Conservation (phyloP, 2,113 vertebrate genomes). For the Scomber colias region DNA sequence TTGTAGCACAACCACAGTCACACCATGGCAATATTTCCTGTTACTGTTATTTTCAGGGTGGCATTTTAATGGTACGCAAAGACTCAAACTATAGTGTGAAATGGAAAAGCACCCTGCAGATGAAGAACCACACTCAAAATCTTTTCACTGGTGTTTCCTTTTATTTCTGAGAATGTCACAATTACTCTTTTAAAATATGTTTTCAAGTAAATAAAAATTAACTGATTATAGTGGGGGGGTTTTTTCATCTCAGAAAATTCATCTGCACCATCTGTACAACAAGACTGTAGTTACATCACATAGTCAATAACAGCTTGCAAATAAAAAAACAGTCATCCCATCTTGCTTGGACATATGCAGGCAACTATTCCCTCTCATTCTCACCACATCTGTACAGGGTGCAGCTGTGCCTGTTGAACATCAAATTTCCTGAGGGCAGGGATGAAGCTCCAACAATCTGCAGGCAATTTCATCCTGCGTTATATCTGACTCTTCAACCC, state of each 20-base stretch:
- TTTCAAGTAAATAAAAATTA: neutral
- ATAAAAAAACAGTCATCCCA: neutral
- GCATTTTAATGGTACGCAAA: too few relatives aligned
- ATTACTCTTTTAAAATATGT: neutral
- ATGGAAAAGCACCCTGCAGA: neutral
- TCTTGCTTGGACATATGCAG: neutral
- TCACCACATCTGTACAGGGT: neutral
- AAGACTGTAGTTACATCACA: neutral
- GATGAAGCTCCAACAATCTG: too few relatives aligned
- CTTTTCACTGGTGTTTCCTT: neutral
- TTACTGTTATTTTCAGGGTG: too few relatives aligned
- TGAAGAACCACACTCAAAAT: neutral
- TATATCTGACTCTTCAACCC: neutral
- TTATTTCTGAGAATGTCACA: slow-evolving; percentile 1
- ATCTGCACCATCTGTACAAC: neutral
- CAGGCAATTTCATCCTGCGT: neutral
- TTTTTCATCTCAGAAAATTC: neutral
- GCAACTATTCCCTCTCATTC: neutral
- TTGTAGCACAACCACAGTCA: too few relatives aligned
- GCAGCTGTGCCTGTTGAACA: neutral
- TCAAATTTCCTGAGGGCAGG: neutral
- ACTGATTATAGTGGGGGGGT: neutral
- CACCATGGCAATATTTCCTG: too few relatives aligned
- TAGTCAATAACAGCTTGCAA: neutral
- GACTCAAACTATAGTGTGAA: neutral